A percentile compares a stretch with the other conserved stretches of the same genome.
These are phyloP conservation scores for Ovibos moschatus DNA, from an alignment of 2,113 vertebrate genomes.

Conservation along the genomic window DNA sequence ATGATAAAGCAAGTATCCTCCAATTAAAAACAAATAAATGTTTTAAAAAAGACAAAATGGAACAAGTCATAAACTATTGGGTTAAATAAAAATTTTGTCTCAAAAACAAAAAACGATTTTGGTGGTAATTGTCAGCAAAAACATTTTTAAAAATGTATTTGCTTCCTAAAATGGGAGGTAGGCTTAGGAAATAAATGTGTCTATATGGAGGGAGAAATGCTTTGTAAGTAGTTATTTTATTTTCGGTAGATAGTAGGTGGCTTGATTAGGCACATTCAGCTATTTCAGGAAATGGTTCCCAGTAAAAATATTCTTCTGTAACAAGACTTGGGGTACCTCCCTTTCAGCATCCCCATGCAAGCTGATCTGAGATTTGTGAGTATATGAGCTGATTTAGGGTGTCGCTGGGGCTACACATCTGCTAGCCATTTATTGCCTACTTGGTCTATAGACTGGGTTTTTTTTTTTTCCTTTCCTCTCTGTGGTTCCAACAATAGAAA, in stretches of 20 bases:
- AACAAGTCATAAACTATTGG: not conserved
- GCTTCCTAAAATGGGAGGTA: not conserved
- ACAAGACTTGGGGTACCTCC: not conserved
- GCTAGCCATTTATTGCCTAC: constrained; percentile 33
- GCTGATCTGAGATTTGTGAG: not conserved
- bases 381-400: not conserved
- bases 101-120: not conserved
- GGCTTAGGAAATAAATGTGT: not conserved
- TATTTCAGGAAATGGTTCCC: not conserved
- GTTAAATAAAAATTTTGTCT: not conserved
- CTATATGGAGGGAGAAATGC: not conserved
- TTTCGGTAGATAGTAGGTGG: not conserved
- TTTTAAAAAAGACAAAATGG: not conserved
- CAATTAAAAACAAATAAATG: not conserved
- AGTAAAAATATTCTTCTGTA: not conserved
- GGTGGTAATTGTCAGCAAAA: not conserved
- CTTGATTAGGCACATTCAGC: not conserved
- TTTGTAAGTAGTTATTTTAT: not conserved
- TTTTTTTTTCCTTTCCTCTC: not conserved
- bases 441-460: not conserved
- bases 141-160: not conserved
- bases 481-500: constrained; percentile 45
- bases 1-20: not conserved
- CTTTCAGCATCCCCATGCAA: not conserved
- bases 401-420: not conserved